Conservation (phyloP, 2,888 invertebrate genomes). For the Eretmocerus hayati region DNA sequence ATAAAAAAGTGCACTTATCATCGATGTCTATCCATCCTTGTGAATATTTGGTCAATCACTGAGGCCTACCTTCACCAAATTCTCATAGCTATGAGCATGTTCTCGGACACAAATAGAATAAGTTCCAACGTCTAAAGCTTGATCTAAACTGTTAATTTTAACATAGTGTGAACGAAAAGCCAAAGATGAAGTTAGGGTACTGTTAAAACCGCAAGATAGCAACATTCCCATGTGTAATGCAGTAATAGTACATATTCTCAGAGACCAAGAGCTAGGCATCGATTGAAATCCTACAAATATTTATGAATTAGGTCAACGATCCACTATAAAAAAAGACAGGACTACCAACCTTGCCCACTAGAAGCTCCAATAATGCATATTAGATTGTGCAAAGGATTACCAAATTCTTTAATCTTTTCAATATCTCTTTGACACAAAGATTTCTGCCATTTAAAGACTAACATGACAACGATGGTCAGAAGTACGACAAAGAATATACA, state of each 20-base stretch:
- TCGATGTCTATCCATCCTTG: neutral
- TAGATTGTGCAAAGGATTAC: neutral
- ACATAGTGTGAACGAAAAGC: slow-evolving; percentile 40
- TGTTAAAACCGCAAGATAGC: slow-evolving; percentile 25
- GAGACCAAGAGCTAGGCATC: neutral
- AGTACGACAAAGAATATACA: neutral
- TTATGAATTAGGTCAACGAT: neutral
- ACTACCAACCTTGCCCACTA: neutral
- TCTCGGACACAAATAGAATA: slow-evolving; percentile 46
- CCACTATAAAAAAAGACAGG: neutral
- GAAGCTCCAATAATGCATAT: neutral
- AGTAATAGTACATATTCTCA: slow-evolving; percentile 23
- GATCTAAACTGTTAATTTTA: slow-evolving; percentile 42
- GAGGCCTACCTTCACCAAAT: slow-evolving; percentile 26
- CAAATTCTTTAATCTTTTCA: neutral
- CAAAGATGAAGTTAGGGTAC: slow-evolving; percentile 43
- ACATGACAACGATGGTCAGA: neutral
- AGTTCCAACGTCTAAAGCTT: slow-evolving; percentile 36
- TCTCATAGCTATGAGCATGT: slow-evolving; percentile 43
- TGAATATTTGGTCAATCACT: neutral
- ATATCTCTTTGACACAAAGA: neutral
- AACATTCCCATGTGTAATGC: slow-evolving; percentile 30
- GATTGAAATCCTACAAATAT: neutral
- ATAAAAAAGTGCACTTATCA: neutral
- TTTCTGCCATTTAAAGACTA: neutral